Conservation (phyloP, 1,140 invertebrate species). For the Platorchestia sp. region DNA sequence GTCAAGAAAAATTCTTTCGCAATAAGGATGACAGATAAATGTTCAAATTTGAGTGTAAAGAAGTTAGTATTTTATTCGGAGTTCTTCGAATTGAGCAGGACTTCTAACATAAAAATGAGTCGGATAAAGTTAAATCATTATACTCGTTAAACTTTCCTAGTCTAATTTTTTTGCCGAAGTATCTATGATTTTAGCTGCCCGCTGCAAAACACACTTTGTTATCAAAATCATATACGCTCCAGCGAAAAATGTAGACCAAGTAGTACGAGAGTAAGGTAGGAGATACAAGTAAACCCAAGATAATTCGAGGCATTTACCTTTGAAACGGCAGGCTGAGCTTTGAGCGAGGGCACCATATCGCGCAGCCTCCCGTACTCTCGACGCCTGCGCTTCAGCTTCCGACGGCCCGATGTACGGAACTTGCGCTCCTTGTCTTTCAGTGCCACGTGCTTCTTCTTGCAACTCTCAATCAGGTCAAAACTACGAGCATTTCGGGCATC, state of each 20-base stretch:
- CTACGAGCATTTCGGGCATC: no score
- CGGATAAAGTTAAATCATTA: no score
- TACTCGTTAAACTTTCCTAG: no score
- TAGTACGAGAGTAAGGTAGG: not conserved
- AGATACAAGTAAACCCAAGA: not conserved
- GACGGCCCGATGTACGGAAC: conserved; percentile 58
- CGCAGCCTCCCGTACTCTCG: conserved; percentile 67
- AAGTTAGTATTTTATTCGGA: no score
- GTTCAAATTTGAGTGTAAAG: no score
- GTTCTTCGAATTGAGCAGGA: no score
- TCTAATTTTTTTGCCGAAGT: not conserved
- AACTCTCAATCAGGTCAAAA: not conserved
- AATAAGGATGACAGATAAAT: not conserved
- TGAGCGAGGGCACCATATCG: conserved; percentile 68
- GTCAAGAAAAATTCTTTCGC: not conserved
- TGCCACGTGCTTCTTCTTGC: not conserved
- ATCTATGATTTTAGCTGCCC: not conserved
- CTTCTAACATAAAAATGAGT: no score
- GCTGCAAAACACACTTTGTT: no score
- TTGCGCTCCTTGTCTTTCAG: conserved; percentile 52
- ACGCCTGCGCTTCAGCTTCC: conserved; percentile 58
- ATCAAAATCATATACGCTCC: no score
- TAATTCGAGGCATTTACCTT: conserved; percentile 65
- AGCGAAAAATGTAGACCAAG: no score
- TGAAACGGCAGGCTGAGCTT: conserved; percentile 67